Evolutionary conservation across 2,888 invertebrate species (phyloP).

Genomic region (Euzophera pinguis): DNA sequence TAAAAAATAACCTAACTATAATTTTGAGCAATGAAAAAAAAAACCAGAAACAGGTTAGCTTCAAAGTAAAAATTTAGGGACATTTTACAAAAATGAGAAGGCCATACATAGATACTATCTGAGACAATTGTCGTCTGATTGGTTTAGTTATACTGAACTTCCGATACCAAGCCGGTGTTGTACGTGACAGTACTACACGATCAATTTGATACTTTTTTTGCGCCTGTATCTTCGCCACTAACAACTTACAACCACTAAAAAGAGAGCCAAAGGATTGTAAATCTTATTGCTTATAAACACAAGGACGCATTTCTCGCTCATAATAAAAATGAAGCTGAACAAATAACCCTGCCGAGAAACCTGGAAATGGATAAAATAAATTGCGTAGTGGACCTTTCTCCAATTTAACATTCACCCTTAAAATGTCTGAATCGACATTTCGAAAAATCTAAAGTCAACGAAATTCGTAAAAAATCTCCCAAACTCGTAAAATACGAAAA

Average conservation of each 20-base stretch:
- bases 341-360: background rate
- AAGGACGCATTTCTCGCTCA: background rate
- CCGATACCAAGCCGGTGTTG: conserved; percentile 46
- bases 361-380: conserved; percentile 21
- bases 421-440: background rate
- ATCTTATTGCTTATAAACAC: conserved; percentile 8
- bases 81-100: conserved; percentile 20
- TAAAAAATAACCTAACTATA: too few relatives aligned
- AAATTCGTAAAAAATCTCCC: background rate
- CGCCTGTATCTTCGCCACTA: conserved; percentile 26
- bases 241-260: conserved; percentile 10
- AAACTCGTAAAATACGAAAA: conserved; percentile 10
- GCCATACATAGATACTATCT: conserved; percentile 46
- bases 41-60: background rate
- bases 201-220: conserved; percentile 57
- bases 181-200: conserved; percentile 60
- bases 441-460: conserved; percentile 6
- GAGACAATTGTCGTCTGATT: conserved; percentile 68
- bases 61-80: background rate
- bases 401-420: conserved; percentile 20
- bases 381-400: conserved; percentile 27
- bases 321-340: background rate
- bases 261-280: conserved; percentile 8
- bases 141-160: conserved; percentile 69
- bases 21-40: too few relatives aligned